Percentiles rank a stretch among this genome's conserved stretches.
These are phyloP conservation scores for Rhinoderma darwinii DNA, from an alignment of 2,113 vertebrate genomes.

Conservation along the genomic window DNA sequence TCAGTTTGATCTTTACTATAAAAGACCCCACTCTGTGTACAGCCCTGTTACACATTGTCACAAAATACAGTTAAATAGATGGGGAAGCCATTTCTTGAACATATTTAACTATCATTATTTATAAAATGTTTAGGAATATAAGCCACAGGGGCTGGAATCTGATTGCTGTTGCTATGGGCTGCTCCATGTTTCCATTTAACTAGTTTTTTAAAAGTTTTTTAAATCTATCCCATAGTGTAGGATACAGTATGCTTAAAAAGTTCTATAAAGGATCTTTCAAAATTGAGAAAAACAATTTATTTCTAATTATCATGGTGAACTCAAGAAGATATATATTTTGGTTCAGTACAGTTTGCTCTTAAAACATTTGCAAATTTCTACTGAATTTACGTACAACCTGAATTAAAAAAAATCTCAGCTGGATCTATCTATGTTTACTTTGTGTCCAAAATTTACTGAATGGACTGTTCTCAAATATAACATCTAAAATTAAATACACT, in stretches of 20 bases:
- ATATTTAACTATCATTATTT: too few relatives aligned
- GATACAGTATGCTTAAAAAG: not conserved
- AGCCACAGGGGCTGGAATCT: too few relatives aligned
- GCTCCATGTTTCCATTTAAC: too few relatives aligned
- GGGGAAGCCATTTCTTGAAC: too few relatives aligned
- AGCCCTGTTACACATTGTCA: too few relatives aligned
- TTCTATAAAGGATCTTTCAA: too few relatives aligned
- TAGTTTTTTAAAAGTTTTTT: too few relatives aligned
- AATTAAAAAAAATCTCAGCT: conserved; percentile 27
- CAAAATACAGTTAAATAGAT: too few relatives aligned
- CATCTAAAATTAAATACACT: conserved; percentile 39
- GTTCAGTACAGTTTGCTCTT: not conserved
- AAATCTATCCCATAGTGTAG: not conserved
- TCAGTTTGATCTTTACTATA: too few relatives aligned
- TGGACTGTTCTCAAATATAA: conserved; percentile 21
- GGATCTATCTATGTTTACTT: conserved; percentile 23
- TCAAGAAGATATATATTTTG: not conserved
- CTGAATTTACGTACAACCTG: not conserved
- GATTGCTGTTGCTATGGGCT: too few relatives aligned
- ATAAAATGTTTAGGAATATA: too few relatives aligned
- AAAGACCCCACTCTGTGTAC: too few relatives aligned
- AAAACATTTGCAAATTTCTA: conserved; percentile 1
- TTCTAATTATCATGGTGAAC: not conserved
- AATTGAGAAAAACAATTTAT: not conserved
- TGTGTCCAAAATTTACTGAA: conserved; percentile 33